phyloP scores from a whole-genome alignment of 2,113 vertebrate species.

The Corythornis madagascariensis region DNA sequence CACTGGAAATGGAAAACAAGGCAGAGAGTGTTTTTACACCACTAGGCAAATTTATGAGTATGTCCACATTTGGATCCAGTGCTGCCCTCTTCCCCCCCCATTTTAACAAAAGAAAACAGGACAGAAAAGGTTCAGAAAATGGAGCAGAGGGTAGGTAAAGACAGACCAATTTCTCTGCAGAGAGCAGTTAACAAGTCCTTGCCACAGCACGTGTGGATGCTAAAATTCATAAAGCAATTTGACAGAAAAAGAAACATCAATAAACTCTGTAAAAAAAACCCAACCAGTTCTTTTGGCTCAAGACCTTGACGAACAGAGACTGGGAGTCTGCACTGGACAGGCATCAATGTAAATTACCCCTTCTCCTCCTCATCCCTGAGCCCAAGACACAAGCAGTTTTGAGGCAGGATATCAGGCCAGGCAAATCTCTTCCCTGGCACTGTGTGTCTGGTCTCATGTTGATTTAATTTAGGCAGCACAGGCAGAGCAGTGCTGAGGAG shows the following conservation, averaged over 20 bases:
- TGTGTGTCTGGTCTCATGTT: too few relatives aligned
- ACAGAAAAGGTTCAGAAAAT: neutral
- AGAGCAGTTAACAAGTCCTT: neutral
- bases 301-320: neutral
- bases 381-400: rapidly evolving
- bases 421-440: neutral
- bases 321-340: neutral
- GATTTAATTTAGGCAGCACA: neutral
- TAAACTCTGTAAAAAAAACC: neutral
- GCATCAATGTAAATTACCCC: too few relatives aligned
- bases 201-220: neutral
- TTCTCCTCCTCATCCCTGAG: neutral
- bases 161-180: neutral
- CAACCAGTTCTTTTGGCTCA: neutral
- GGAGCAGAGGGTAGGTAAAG: neutral
- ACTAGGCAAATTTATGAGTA: neutral
- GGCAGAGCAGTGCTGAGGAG: neutral
- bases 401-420: neutral
- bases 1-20: neutral
- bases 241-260: neutral
- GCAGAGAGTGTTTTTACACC: neutral
- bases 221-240: neutral
- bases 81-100: neutral
- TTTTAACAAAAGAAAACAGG: neutral
- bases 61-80: neutral